phyloP scores from a whole-genome alignment of 2,113 vertebrate genomes.

The Calyptommatus sinebrachiatus region DNA sequence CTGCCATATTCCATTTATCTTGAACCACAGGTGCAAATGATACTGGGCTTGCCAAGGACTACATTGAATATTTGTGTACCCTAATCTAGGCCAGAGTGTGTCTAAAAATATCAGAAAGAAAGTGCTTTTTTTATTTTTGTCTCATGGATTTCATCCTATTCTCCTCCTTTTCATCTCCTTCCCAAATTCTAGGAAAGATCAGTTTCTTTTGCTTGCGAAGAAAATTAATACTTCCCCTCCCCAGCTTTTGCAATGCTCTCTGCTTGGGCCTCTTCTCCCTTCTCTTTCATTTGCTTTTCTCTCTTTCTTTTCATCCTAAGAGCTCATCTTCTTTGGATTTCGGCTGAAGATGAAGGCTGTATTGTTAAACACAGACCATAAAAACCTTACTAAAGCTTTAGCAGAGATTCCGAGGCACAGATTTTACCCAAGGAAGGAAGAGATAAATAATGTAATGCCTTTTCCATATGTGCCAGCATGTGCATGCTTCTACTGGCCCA shows the following conservation, averaged over 20 bases:
- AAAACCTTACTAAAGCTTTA: slow-evolving; percentile 35
- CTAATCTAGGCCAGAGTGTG: not conserved
- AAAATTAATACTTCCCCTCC: slow-evolving; percentile 13
- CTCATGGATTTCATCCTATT: not conserved
- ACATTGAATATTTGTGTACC: not conserved
- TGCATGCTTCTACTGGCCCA: not conserved
- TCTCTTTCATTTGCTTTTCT: not conserved
- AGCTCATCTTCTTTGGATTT: slow-evolving; percentile 20
- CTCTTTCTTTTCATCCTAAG: not conserved
- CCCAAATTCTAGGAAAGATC: not conserved
- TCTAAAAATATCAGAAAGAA: not conserved
- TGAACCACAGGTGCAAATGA: too few relatives aligned
- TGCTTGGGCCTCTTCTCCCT: too few relatives aligned
- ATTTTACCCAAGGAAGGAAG: slow-evolving; percentile 37
- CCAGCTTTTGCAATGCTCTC: slow-evolving; percentile 17
- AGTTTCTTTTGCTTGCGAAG: not conserved
- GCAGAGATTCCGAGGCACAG: slow-evolving; percentile 2
- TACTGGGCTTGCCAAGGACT: not conserved
- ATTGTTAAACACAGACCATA: slow-evolving; percentile 18
- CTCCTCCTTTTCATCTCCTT: not conserved
- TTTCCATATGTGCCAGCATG: not conserved
- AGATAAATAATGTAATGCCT: slow-evolving; percentile 31
- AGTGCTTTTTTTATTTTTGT: not conserved
- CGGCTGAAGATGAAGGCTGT: slow-evolving; percentile 10
- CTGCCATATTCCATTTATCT: not conserved